A percentile compares a stretch with the other conserved stretches of the same genome.
Conservation (phyloP, 2,888 invertebrate species). For the Scrobipalpa costella region DNA sequence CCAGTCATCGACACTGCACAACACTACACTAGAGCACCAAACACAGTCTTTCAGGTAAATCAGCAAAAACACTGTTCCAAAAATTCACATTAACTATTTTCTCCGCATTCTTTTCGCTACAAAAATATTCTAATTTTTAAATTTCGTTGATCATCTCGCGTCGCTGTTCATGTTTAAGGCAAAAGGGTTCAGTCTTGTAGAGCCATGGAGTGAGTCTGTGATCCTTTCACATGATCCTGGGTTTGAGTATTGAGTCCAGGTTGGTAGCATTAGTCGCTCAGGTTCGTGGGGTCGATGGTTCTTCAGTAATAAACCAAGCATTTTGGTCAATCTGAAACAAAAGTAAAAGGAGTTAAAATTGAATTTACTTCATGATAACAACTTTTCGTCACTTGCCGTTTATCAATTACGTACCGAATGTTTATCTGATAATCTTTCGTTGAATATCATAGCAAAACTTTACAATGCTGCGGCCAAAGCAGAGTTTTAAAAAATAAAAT, state of each 20-base stretch:
- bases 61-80: conserved; percentile 56
- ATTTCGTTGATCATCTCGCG: conserved; percentile 58
- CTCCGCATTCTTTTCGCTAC: conserved; percentile 49
- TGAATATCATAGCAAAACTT: conserved; percentile 6
- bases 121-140: conserved; percentile 48
- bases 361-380: neutral
- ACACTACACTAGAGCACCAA: conserved; percentile 68
- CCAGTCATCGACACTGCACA: conserved; percentile 49
- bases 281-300: conserved; percentile 27
- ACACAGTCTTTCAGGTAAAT: conserved; percentile 45
- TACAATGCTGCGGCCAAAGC: neutral
- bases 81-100: conserved; percentile 53
- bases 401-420: neutral
- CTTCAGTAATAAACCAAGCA: conserved; percentile 57
- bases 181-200: conserved; percentile 64
- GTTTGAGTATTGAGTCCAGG: conserved; percentile 35
- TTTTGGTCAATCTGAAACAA: conserved; percentile 68
- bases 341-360: conserved; percentile 35
- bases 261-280: conserved; percentile 26
- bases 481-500: neutral
- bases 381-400: neutral
- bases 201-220: conserved; percentile 34
- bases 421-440: neutral
- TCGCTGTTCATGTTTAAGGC: conserved; percentile 67
- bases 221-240: conserved; percentile 49